A percentile compares a stretch with the other conserved stretches of the same genome.
Evolutionary conservation across 92 coral and sea anemone species (phyloP).

Genomic region (Siderastrea radians): DNA sequence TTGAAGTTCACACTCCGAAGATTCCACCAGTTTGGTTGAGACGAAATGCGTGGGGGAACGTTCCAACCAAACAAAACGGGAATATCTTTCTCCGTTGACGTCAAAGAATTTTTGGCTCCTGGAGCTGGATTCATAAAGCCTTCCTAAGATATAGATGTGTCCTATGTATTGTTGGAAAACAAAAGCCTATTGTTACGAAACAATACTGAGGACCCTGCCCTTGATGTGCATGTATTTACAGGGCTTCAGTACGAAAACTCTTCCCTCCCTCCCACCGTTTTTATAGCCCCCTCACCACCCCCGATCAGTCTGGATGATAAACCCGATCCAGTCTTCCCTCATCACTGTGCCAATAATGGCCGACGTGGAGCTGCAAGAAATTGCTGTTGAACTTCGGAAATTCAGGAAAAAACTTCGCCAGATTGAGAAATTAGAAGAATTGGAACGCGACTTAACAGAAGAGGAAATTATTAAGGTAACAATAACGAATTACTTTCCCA

Average conservation of each 20-base stretch:
- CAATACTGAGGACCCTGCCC: no score
- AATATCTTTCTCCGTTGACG: no score
- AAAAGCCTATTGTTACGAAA: no score
- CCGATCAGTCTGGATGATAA: background rate
- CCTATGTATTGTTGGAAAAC: no score
- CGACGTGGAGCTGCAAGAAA: conserved; percentile 15
- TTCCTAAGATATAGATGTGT: no score
- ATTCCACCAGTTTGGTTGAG: no score
- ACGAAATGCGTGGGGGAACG: no score
- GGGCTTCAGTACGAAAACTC: background rate
- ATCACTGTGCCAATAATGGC: conserved; percentile 20
- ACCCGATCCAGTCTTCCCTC: conserved; percentile 16
- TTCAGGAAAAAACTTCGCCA: conserved; percentile 97
- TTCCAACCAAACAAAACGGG: no score
- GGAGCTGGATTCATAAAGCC: no score
- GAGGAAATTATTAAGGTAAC: conserved; percentile 86
- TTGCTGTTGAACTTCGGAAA: conserved; percentile 74
- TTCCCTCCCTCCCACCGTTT: background rate
- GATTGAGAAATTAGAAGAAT: conserved; percentile 86
- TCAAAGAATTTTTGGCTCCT: no score
- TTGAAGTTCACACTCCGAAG: no score
- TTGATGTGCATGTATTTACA: no score
- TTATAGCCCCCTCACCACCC: background rate
- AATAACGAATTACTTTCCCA: background rate
- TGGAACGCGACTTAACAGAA: conserved; percentile 89